These are phyloP conservation scores for Perithous albicinctus DNA, from an alignment of 2,888 invertebrate genomes.

Conservation along the genomic window DNA sequence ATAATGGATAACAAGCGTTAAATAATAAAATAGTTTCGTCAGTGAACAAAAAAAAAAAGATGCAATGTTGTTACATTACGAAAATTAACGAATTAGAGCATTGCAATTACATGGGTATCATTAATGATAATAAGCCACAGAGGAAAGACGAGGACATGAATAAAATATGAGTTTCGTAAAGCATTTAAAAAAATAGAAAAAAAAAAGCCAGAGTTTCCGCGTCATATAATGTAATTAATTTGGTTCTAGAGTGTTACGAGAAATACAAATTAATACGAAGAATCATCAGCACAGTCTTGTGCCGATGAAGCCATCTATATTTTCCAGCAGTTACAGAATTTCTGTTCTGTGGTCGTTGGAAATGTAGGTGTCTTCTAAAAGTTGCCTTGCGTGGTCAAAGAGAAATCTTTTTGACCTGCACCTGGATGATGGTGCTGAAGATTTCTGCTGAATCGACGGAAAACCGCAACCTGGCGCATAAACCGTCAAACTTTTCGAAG, in stretches of 20 bases:
- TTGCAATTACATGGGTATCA: neutral
- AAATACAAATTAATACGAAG: neutral
- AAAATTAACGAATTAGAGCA: conserved; percentile 12
- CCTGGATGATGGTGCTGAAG: conserved; percentile 3
- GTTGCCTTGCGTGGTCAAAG: neutral
- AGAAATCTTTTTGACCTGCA: neutral
- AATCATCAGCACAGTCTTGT: neutral
- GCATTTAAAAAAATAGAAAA: no score
- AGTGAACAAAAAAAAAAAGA: neutral
- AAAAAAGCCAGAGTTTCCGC: neutral
- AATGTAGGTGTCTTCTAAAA: conserved; percentile 2
- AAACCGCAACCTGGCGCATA: neutral
- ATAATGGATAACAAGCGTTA: neutral
- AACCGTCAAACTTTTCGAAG: neutral
- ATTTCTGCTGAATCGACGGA: neutral
- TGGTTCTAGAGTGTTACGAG: neutral
- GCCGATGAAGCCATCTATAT: conserved; percentile 5
- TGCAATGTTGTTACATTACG: neutral
- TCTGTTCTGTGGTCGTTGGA: conserved; percentile 1
- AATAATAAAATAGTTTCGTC: neutral
- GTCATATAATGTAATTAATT: neutral
- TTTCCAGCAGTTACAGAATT: neutral
- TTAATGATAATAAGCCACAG: neutral
- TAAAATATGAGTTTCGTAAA: conserved; percentile 24
- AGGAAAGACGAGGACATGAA: conserved; percentile 14